Evolutionary conservation across 2,797 vertebrate genomes (phyloP), one percentile per base, ranked within the genome.

Genomic region (Columba guinea): DNA sequence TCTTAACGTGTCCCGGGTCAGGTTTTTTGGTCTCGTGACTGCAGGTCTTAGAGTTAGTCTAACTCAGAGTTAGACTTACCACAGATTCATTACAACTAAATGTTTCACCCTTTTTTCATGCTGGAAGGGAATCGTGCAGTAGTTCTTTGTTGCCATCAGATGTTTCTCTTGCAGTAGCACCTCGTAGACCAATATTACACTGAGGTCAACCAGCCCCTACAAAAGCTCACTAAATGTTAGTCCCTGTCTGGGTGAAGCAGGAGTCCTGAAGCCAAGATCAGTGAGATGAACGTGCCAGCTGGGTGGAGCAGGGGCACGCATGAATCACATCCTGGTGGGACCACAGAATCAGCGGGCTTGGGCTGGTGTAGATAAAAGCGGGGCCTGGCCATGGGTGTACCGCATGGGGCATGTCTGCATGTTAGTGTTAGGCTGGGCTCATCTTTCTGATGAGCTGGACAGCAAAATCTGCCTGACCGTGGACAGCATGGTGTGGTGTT

Each of bases 311-410:
- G 83, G 93, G 94, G 65, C 90, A 94, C 1, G 0, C 94, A 96
- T 97, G 94, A 97, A 93, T 97, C 96, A 97, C 93, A 96, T 95
- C 96, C 94, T 95, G 90, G 78, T 95, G 83, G 94, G 83, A 75
- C 91, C 74, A 34, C 2, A 52, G 78, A 94, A 95, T 94, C 94
- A 77, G 13, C 3, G 4, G 74, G 70, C 53, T 96, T 77, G 74
- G 74, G 44, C 91, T 92, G 91, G n/a, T 79, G 10, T 2, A 91
- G 96, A 96, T 96, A 94, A 96, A 77, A 86, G 83, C 2, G 3
- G 77, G 85, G 91, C 93, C 74, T 91, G 85, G 67, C 85, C 1
- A 1, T 64, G 89, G 82, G 85, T 75, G 87, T 93, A 90, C 89
- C 8, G 1, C n/a, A 1, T 8, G 68, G 81, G 75, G 27, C 71